Evolutionary conservation across 64 coral and sea anemone species (phyloP).

Genomic region (Montipora foliosa): DNA sequence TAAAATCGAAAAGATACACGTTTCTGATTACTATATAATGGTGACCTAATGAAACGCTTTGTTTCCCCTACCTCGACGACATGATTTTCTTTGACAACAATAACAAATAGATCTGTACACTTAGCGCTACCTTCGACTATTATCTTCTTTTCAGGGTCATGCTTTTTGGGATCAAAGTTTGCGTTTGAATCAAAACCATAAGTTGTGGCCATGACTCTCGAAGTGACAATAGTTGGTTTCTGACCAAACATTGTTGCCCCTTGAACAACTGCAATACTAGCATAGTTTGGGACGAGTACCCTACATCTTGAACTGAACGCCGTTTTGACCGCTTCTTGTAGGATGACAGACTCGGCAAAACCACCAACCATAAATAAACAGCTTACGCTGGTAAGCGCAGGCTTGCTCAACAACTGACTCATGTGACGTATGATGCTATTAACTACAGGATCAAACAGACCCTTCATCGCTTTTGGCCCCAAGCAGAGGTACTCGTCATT

Average conservation of each 20-base stretch:
- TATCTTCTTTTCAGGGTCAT: too few relatives aligned
- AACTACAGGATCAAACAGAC: slow-evolving; percentile 24
- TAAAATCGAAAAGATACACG: background rate
- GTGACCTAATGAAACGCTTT: background rate
- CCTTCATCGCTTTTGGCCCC: background rate
- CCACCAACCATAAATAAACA: slow-evolving; percentile 52
- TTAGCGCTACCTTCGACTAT: too few relatives aligned
- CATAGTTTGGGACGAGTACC: slow-evolving; percentile 9
- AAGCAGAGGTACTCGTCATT: slow-evolving; percentile 14
- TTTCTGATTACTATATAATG: background rate
- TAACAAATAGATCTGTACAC: too few relatives aligned
- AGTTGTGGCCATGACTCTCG: too few relatives aligned
- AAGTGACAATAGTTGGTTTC: too few relatives aligned
- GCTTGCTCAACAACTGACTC: background rate
- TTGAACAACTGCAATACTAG: slow-evolving; percentile 18
- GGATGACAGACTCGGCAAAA: slow-evolving; percentile 23
- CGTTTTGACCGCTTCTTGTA: background rate
- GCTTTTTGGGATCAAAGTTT: too few relatives aligned
- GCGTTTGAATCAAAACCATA: too few relatives aligned
- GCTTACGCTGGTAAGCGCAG: background rate
- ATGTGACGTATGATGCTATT: background rate
- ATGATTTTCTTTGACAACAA: background rate
- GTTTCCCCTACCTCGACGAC: background rate
- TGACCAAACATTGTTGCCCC: slow-evolving; percentile 33
- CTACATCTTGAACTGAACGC: background rate